A percentile compares a stretch with the other conserved stretches of the same genome.
These are phyloP conservation scores for Oreonectes daqikongensis DNA, from an alignment of 2,797 vertebrate genomes.

Conservation along the genomic window DNA sequence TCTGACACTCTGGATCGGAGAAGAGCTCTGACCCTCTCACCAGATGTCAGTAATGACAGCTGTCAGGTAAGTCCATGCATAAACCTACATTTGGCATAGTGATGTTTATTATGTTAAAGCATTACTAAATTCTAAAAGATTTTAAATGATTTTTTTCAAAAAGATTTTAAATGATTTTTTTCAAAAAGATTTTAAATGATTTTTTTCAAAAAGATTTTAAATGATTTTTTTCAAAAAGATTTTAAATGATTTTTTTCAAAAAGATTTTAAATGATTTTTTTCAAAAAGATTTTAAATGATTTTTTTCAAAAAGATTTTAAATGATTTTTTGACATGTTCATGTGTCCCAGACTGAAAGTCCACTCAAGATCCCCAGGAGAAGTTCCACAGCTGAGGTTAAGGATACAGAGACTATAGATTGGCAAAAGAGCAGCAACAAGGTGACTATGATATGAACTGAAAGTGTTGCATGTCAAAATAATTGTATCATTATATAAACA, in stretches of 20 bases:
- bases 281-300: neutral
- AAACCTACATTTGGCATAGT: conserved; percentile 4
- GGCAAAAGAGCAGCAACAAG: conserved; percentile 10
- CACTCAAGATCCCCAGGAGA: conserved; percentile 66
- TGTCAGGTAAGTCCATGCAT: conserved; percentile 58
- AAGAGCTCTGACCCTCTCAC: conserved; percentile 69
- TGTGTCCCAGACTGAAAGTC: conserved; percentile 68
- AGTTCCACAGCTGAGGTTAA: conserved; percentile 54
- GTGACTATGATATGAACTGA: neutral
- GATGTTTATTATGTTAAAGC: neutral
- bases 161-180: too few species aligned
- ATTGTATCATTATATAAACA: neutral
- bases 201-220: neutral
- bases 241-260: neutral
- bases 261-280: neutral
- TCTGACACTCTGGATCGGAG: conserved; percentile 62
- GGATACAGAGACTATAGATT: conserved; percentile 59
- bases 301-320: neutral
- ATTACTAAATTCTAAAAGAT: too few species aligned
- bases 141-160: neutral
- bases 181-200: neutral
- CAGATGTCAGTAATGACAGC: conserved; percentile 62
- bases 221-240: neutral
- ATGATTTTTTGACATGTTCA: neutral
- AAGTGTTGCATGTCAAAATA: neutral